Conservation (phyloP, 2,888 invertebrate species). For the Loripinus fragilis region DNA sequence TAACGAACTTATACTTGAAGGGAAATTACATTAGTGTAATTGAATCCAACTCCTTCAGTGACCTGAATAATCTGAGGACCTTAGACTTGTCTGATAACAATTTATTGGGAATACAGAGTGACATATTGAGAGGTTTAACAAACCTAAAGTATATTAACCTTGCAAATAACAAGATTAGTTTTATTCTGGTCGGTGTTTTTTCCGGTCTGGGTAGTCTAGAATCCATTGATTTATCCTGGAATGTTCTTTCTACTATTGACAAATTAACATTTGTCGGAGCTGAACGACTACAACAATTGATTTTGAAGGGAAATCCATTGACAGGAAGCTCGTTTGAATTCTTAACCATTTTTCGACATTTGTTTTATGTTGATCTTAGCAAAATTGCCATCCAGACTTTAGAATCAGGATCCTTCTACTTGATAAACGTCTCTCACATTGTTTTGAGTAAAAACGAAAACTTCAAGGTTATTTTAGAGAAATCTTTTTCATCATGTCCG, state of each 20-base stretch:
- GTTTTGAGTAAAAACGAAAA: background rate
- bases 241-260: slow-evolving; percentile 18
- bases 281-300: background rate
- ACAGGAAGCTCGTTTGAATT: slow-evolving; percentile 10
- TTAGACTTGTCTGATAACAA: background rate
- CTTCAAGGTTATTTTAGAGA: slow-evolving; percentile 12
- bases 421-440: background rate
- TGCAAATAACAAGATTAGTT: slow-evolving; percentile 20
- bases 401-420: background rate
- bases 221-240: slow-evolving; percentile 26
- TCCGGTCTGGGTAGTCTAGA: slow-evolving; percentile 1
- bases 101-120: background rate
- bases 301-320: slow-evolving; percentile 17
- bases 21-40: background rate
- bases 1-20: background rate
- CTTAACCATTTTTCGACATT: background rate
- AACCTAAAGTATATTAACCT: slow-evolving; percentile 22
- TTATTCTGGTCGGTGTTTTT: slow-evolving; percentile 14
- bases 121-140: slow-evolving; percentile 9
- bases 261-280: background rate
- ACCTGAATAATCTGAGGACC: background rate
- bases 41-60: background rate
- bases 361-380: slow-evolving; percentile 1
- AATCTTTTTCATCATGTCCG: slow-evolving; percentile 17
- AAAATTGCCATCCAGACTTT: slow-evolving; percentile 13